A percentile compares a stretch with the other conserved stretches of the same genome.
Evolutionary conservation across 2,888 invertebrate genomes (phyloP).

Genomic region (Zele albiditarsus): DNA sequence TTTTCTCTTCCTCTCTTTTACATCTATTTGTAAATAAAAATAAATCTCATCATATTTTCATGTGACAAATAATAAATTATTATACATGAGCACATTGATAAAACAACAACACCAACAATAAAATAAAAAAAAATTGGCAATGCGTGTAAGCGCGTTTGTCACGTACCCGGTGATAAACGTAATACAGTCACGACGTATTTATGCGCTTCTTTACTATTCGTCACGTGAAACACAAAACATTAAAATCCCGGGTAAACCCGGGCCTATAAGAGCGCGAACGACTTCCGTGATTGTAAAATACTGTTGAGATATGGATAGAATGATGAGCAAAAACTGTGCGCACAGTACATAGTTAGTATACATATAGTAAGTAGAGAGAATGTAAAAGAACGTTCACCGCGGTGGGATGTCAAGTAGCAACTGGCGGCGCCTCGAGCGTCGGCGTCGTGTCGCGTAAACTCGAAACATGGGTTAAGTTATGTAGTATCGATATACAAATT

Average conservation of each 20-base stretch:
- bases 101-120: background rate
- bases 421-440: slow-evolving; percentile 46
- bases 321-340: background rate
- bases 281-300: slow-evolving; percentile 1
- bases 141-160: background rate
- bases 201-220: background rate
- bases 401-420: slow-evolving; percentile 52
- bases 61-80: slow-evolving; percentile 6
- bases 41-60: background rate
- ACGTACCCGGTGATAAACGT: background rate
- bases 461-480: background rate
- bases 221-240: background rate
- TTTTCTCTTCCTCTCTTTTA: background rate
- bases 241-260: background rate
- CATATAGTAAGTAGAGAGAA: background rate
- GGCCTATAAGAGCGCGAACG: background rate
- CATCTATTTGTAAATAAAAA: background rate
- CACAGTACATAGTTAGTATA: background rate
- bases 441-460: slow-evolving; percentile 17
- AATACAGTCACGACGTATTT: background rate
- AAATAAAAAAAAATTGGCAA: background rate
- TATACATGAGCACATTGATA: background rate
- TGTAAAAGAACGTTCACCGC: slow-evolving; percentile 51
- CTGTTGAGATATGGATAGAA: background rate
- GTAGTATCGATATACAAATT: background rate